Evolutionary conservation across 35 echinoderm and acorn worm genomes (phyloP).

Genomic region (Diadema setosum): DNA sequence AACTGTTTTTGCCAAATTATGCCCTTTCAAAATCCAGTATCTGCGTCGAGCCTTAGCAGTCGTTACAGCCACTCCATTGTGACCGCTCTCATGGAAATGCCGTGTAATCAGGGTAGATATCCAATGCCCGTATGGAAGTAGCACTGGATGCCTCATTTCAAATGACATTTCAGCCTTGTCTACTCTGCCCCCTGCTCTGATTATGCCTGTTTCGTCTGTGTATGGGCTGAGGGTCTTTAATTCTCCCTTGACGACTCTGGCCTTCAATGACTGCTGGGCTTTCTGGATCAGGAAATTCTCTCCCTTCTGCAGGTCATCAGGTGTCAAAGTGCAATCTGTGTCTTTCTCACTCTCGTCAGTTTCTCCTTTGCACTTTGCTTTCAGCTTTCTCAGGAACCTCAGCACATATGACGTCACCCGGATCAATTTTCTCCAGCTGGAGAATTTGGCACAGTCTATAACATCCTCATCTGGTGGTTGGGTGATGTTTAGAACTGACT

Average conservation of each 20-base stretch:
- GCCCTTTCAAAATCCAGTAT: slow-evolving; percentile 47
- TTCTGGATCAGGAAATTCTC: slow-evolving; percentile 32
- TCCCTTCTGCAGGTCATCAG: too few relatives aligned
- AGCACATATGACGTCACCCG: slow-evolving; percentile 77
- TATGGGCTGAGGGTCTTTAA: slow-evolving; percentile 60
- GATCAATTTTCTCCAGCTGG: slow-evolving; percentile 35
- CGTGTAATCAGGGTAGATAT: slow-evolving; percentile 43
- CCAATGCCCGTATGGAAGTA: slow-evolving; percentile 31
- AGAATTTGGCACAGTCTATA: slow-evolving; percentile 38
- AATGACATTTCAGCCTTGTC: slow-evolving; percentile 36
- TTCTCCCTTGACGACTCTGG: slow-evolving; percentile 2
- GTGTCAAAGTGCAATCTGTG: too few relatives aligned
- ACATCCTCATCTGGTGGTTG: neutral
- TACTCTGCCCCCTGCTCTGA: slow-evolving; percentile 50
- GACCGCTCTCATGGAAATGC: slow-evolving; percentile 32
- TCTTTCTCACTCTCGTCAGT: too few relatives aligned
- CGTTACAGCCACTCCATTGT: slow-evolving; percentile 37
- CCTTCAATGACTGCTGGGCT: slow-evolving; percentile 54
- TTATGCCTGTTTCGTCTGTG: slow-evolving; percentile 15
- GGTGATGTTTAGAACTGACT: slow-evolving; percentile 13
- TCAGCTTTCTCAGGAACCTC: slow-evolving; percentile 43
- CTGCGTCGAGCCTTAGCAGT: slow-evolving; percentile 27
- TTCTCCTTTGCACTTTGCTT: too few relatives aligned
- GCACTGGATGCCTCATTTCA: slow-evolving; percentile 32
- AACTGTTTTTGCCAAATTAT: slow-evolving; percentile 32